These are phyloP conservation scores for Sebastes itinus DNA, from an alignment of 2,797 vertebrate species.

Conservation along the genomic window DNA sequence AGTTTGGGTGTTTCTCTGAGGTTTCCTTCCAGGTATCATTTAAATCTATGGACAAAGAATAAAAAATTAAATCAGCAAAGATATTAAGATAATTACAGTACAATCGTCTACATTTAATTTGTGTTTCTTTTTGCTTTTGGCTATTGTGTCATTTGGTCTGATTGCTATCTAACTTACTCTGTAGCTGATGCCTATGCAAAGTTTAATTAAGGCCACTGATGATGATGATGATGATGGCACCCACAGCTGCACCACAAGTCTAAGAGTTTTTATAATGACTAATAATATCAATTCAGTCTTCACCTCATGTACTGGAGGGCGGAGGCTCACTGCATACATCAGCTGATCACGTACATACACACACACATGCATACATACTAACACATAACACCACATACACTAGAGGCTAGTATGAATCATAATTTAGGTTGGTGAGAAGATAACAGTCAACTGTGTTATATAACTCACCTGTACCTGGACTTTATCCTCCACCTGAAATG, in stretches of 20 bases:
- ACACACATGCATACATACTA: background rate
- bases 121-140: background rate
- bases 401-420: slow-evolving; percentile 5
- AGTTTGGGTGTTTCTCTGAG: background rate
- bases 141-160: background rate
- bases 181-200: background rate
- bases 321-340: background rate
- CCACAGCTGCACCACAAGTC: background rate
- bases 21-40: background rate
- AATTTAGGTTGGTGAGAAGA: background rate
- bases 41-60: background rate
- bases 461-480: slow-evolving; percentile 9
- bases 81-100: background rate
- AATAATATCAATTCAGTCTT: background rate
- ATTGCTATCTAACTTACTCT: background rate
- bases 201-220: slow-evolving; percentile 1
- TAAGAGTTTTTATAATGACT: background rate
- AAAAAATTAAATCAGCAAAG: background rate
- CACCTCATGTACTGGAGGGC: background rate
- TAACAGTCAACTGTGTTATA: slow-evolving; percentile 3
- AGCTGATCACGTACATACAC: background rate
- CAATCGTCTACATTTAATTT: background rate
- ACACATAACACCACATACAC: background rate
- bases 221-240: background rate
- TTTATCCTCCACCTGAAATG: background rate